phyloP scores from a whole-genome alignment of 2,888 invertebrate genomes.

The Orthosia gothica region DNA sequence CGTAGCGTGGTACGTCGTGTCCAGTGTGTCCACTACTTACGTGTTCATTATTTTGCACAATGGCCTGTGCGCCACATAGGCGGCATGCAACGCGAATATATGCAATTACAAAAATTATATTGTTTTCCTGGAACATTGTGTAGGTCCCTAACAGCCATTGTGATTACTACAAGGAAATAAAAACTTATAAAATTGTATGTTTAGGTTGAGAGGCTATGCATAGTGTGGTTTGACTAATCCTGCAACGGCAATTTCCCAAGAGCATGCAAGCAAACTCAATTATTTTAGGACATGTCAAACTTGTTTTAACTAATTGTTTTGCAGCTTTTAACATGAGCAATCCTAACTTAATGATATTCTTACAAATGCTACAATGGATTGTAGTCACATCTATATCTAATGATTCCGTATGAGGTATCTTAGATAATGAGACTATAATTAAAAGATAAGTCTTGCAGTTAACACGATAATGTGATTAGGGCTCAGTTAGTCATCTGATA shows the following conservation, averaged over 20 bases:
- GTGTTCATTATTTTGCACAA: conserved; percentile 10
- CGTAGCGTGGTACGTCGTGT: not conserved
- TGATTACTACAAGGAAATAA: conserved; percentile 1
- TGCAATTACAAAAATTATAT: conserved; percentile 24
- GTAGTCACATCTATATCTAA: not conserved
- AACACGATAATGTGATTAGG: conserved; percentile 14
- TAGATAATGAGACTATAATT: conserved; percentile 21
- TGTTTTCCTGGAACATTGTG: conserved; percentile 32
- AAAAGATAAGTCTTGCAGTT: conserved; percentile 11
- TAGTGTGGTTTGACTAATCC: not conserved
- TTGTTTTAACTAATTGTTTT: not conserved
- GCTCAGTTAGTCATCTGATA: not conserved
- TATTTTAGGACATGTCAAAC: not conserved
- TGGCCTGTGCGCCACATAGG: conserved; percentile 10
- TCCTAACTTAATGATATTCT: not conserved
- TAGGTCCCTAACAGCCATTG: not conserved
- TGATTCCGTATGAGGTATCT: not conserved
- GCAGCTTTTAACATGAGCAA: not conserved
- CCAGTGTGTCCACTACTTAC: conserved; percentile 5
- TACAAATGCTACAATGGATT: not conserved
- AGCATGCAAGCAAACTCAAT: not conserved
- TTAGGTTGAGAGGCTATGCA: not conserved
- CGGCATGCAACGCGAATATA: conserved; percentile 25
- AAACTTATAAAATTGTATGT: not conserved
- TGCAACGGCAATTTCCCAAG: not conserved